A percentile compares a stretch with the other conserved stretches of the same genome.
phyloP scores from a whole-genome alignment of 2,888 invertebrate genomes.

The Ormyrus nitidulus region DNA sequence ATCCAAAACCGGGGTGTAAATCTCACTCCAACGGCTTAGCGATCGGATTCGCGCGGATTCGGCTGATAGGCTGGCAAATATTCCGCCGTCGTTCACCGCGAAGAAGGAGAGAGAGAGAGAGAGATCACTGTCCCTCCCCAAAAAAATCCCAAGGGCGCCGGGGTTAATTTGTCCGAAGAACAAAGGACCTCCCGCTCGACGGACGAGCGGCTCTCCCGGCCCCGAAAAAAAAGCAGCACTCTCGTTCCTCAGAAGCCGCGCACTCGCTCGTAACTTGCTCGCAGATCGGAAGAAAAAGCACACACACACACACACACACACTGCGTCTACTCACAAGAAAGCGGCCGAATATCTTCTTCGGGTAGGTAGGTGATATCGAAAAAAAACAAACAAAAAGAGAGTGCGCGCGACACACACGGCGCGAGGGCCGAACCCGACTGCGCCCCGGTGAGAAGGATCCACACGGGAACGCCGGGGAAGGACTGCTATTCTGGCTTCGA shows the following conservation, averaged over 20 bases:
- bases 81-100: too few relatives aligned
- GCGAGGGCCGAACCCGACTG: constrained; percentile 24
- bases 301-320: too few relatives aligned
- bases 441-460: background rate
- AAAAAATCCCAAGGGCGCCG: background rate
- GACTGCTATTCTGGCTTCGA: too few relatives aligned
- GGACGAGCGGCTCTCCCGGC: too few relatives aligned
- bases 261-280: constrained; percentile 12
- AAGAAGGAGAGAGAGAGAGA: background rate
- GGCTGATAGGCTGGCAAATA: background rate
- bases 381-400: background rate
- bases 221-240: too few relatives aligned
- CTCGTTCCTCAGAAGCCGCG: background rate
- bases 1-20: background rate
- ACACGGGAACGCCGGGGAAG: too few relatives aligned
- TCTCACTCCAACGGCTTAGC: background rate
- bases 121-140: background rate
- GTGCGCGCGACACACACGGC: background rate
- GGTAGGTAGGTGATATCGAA: too few relatives aligned
- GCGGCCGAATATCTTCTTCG: too few relatives aligned
- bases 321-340: too few relatives aligned
- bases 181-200: background rate
- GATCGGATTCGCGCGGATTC: constrained; percentile 16
- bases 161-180: background rate
- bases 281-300: background rate